Base-by-base conservation (phyloP, 2,113 vertebrate species). In the Narcine bancroftii region DNA sequence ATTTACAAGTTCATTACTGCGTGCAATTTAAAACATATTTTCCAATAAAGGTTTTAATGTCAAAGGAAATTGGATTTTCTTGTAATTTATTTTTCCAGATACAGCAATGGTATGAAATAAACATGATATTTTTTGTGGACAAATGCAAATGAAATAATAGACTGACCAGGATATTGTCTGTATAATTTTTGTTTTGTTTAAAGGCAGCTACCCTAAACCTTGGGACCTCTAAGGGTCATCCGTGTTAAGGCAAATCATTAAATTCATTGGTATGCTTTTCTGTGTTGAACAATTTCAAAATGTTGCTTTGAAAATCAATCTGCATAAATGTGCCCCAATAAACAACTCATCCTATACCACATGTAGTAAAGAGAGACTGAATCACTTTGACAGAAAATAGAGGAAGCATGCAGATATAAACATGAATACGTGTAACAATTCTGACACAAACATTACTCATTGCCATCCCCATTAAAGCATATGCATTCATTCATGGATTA, bases 21-120 rank as follows among this genome's bases (percentile, higher is more conserved):
- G 66, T 91, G 89, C 89, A 69, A 91, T 91, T 91, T 91, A 69
- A 24, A 71, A 91, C 89, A 69, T 71, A 91, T 71, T 69, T 89
- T 91, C 65, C 89, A 91, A 91, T 91, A 91, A 69, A 91, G 89
- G 89, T 91, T 91, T 45, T 91, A 91, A 91, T 91, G 89, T 91
- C 89, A 91, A 65, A 91, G 89, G 89, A 91, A 69, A 91, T 91
- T 91, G 89, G 65, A 91, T 69, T 71, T 91, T 47, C 53, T 87
- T 60, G n/a, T 56, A 87, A 87, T 87, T 87, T 87, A 87, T 87
- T 33, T 60, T 33, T 87, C 33, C 15, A 56, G 19, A n/a, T 50
- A 60, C 53, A 87, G 81, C 53, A 87, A n/a, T 87, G 33, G n/a
- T 60, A 39, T 39, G 81, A 87, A 87, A 63, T 87, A 87, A 87